Evolutionary conservation across 2,113 vertebrate genomes (phyloP), one percentile per base, ranked within the genome.

Genomic region (Motacilla alba): DNA sequence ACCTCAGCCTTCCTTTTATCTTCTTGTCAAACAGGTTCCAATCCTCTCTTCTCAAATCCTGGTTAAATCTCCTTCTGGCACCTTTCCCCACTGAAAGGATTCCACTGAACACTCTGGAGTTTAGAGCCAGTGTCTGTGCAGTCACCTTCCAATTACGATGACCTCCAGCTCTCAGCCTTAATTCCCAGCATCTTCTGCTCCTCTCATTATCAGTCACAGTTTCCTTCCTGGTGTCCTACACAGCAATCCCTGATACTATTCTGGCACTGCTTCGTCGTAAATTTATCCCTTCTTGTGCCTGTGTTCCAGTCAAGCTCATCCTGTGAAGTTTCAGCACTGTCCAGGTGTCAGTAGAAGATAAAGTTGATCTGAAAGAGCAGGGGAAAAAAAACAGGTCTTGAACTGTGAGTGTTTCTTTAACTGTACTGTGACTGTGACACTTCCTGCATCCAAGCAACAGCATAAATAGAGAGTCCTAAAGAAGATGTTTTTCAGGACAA

Each of bases 71-170:
- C 52, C 31, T 68, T 63, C 19, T 87, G 77, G 33, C 19, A n/a
- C 5, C 20, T 86, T 31, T 79, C 16, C 11, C 27, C 14, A 30
- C 0, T 35, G 35, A 35, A 35, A 35, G 35, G 0, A 53, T 31
- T 35, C 24, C n/a, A n/a, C 18, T 49, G 37, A 70, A 13, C 31
- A 53, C n/a, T 12, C 7, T 83, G 67, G 43, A 35, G 43, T 76
- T 72, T 43, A 83, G 55, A 66, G 18, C 23, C 37, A 13, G 9
- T 56, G 33, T 60, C 41, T 43, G 7, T 75, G 41, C 33, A 56
- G 24, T 13, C 27, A 70, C 37, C 11, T 79, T 50, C 19, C 26
- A 37, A 16, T 12, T 41, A 23, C 0, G 0, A 15, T 17, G 56
- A 52, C 17, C 9, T 86, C 15, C 13, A 72, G 21, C 24, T 87